Percentiles rank a stretch among this genome's conserved stretches.
Evolutionary conservation across 1,140 invertebrate genomes (phyloP).

Genomic region (Papilio machaon): DNA sequence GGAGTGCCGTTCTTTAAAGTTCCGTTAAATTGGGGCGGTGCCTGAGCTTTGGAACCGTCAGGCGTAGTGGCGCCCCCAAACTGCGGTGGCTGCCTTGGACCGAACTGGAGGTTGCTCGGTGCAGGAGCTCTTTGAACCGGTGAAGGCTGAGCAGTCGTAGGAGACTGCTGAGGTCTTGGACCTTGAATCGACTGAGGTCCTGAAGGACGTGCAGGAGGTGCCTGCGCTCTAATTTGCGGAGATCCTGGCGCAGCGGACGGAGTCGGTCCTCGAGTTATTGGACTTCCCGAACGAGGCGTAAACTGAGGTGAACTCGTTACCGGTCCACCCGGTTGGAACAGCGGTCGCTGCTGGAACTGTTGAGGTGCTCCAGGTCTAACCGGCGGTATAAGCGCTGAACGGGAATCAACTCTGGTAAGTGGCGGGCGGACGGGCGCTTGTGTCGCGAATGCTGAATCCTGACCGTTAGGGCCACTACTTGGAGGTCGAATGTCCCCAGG

Average conservation of each 20-base stretch:
- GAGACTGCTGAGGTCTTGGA: conserved; percentile 62
- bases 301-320: conserved; percentile 66
- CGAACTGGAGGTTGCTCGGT: conserved; percentile 76
- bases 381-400: conserved; percentile 66
- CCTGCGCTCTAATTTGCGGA: conserved; percentile 59
- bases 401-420: conserved; percentile 77
- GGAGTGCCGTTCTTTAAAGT: conserved; percentile 51
- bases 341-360: conserved; percentile 66
- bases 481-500: conserved; percentile 63
- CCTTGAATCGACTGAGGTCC: conserved; percentile 69
- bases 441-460: conserved; percentile 49
- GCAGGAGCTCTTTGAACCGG: conserved; percentile 59
- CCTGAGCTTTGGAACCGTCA: conserved; percentile 57
- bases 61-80: conserved; percentile 61
- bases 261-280: conserved; percentile 53
- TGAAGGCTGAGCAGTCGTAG: conserved; percentile 53
- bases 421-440: conserved; percentile 62
- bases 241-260: conserved; percentile 56
- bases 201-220: conserved; percentile 56
- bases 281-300: conserved; percentile 56
- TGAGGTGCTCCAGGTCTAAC: conserved; percentile 62
- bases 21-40: conserved; percentile 61
- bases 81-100: conserved; percentile 69
- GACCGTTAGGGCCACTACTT: conserved; percentile 53
- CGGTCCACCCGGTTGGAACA: conserved; percentile 76